Conservation (phyloP, 2,888 invertebrate genomes). For the Drosophila eohydei region DNA sequence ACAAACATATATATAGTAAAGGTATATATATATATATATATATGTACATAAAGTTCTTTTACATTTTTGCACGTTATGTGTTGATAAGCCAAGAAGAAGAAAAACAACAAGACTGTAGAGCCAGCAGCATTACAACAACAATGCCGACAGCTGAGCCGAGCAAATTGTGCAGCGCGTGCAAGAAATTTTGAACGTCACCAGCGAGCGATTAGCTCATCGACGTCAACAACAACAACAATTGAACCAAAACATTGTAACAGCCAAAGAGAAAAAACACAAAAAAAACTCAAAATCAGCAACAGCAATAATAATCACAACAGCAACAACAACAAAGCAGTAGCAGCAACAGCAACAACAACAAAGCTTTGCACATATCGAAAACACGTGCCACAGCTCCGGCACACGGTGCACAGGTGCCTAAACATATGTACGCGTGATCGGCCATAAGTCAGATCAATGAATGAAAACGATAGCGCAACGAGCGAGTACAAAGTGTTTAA, state of each 20-base stretch:
- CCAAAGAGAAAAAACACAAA: constrained; percentile 30
- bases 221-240: constrained; percentile 34
- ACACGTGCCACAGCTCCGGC: constrained; percentile 62
- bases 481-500: constrained; percentile 53
- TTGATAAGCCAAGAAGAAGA: constrained; percentile 34
- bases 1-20: neutral
- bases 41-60: constrained; percentile 33
- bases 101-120: constrained; percentile 19
- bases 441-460: constrained; percentile 74
- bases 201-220: constrained; percentile 75
- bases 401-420: constrained; percentile 60
- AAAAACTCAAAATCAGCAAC: constrained; percentile 39
- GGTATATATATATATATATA: neutral
- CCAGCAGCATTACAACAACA: constrained; percentile 30
- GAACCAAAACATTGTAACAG: constrained; percentile 58
- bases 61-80: constrained; percentile 69
- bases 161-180: constrained; percentile 65
- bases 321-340: constrained; percentile 9
- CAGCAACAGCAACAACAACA: constrained; percentile 15
- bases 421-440: constrained; percentile 76
- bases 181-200: constrained; percentile 65
- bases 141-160: neutral
- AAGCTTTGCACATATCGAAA: constrained; percentile 45
- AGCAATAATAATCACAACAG: constrained; percentile 18
- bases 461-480: constrained; percentile 65